phyloP scores from a whole-genome alignment of 2,888 invertebrate genomes.

The Selenia dentaria region DNA sequence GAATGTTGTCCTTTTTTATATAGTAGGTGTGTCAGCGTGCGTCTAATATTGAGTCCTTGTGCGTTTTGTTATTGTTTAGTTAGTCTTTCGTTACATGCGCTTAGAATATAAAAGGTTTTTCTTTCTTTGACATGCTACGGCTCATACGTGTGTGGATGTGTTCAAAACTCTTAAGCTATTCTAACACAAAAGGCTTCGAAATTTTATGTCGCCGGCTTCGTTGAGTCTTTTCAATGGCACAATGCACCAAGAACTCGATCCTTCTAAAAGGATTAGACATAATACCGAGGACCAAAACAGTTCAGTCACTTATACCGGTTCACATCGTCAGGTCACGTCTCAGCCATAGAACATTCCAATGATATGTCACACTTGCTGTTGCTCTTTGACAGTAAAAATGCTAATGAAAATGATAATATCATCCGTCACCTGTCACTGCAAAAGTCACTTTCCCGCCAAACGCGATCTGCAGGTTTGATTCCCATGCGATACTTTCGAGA shows the following conservation, averaged over 20 bases:
- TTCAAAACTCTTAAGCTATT: conserved; percentile 37
- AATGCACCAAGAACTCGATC: conserved; percentile 43
- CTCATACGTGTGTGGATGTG: conserved; percentile 31
- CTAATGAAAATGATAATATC: conserved; percentile 10
- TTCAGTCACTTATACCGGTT: conserved; percentile 62
- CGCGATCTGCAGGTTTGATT: conserved; percentile 57
- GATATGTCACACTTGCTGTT: conserved; percentile 22
- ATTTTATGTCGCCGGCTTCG: conserved; percentile 48
- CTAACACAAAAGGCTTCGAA: conserved; percentile 42
- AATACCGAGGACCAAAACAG: conserved; percentile 53
- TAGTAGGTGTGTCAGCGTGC: conserved; percentile 49
- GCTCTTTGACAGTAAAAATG: conserved; percentile 2
- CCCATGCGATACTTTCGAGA: conserved; percentile 61
- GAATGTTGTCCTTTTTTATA: conserved; percentile 70
- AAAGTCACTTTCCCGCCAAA: conserved; percentile 68
- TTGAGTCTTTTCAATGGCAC: conserved; percentile 46
- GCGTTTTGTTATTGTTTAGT: conserved; percentile 62
- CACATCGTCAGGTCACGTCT: conserved; percentile 68
- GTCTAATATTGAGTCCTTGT: conserved; percentile 60
- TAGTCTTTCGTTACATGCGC: conserved; percentile 45
- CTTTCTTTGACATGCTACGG: conserved; percentile 39
- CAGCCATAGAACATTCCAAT: conserved; percentile 30
- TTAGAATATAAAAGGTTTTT: conserved; percentile 55
- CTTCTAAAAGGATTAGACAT: conserved; percentile 57
- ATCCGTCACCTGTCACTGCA: conserved; percentile 56